Evolutionary conservation across 2,797 vertebrate genomes (phyloP).

Genomic region (Agapornis canus): DNA sequence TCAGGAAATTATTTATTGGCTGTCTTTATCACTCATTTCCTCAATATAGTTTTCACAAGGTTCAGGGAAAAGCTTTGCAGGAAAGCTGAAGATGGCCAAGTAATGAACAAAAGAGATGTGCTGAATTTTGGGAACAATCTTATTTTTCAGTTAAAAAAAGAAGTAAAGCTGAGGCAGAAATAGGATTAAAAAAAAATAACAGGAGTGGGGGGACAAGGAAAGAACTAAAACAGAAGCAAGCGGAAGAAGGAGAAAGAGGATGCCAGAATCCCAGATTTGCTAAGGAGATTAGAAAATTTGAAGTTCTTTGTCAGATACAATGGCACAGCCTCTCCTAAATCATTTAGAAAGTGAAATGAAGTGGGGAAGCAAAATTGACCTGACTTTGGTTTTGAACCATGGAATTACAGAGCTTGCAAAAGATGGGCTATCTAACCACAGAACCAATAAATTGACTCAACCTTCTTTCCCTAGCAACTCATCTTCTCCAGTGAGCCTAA

Average conservation of each 20-base stretch:
- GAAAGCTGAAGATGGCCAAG: neutral
- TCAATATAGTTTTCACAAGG: neutral
- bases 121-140: neutral
- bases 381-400: neutral
- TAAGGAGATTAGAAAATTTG: neutral
- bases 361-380: neutral
- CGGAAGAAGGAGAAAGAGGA: neutral
- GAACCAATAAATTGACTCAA: neutral
- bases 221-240: neutral
- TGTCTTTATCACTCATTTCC: neutral
- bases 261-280: neutral
- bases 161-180: neutral
- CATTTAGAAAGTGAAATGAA: neutral
- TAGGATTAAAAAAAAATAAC: neutral
- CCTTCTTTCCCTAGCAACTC: neutral
- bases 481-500: neutral
- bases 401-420: neutral
- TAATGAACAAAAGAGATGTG: neutral
- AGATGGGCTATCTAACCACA: neutral
- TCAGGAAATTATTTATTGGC: neutral
- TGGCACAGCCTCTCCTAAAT: neutral
- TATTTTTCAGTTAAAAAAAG: neutral
- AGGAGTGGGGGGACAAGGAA: neutral
- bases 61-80: neutral
- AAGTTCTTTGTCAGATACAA: neutral